Conservation (phyloP, 2,113 vertebrate species). For the Lathamus discolor region DNA sequence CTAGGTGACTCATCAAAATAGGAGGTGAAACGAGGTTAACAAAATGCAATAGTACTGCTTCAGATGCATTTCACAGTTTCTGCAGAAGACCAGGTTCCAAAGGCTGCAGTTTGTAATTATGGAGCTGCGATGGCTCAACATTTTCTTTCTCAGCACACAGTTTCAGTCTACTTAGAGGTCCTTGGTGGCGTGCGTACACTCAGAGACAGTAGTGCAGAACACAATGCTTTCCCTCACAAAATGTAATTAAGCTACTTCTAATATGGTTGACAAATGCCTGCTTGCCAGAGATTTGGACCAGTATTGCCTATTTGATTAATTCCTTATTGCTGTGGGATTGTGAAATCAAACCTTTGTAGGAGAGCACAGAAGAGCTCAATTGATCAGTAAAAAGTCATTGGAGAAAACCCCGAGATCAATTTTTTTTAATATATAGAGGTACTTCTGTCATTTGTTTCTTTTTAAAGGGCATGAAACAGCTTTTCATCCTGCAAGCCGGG, state of each 20-base stretch:
- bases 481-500: neutral
- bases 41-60: neutral
- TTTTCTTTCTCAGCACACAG: neutral
- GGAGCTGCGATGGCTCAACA: neutral
- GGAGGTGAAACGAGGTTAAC: neutral
- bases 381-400: neutral
- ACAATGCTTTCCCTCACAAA: neutral
- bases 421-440: neutral
- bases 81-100: neutral
- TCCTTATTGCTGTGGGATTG: neutral
- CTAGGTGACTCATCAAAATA: neutral
- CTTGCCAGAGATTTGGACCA: constrained; percentile 2
- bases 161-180: neutral
- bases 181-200: neutral
- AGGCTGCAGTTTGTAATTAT: neutral
- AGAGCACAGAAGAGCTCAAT: neutral
- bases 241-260: constrained; percentile 6
- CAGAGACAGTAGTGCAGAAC: neutral
- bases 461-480: neutral
- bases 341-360: neutral
- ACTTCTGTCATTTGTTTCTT: neutral
- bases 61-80: neutral
- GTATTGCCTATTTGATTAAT: constrained; percentile 7
- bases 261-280: neutral
- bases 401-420: neutral